These are phyloP conservation scores for Apomyelois bistriatella DNA, from an alignment of 2,888 invertebrate genomes.

Conservation along the genomic window DNA sequence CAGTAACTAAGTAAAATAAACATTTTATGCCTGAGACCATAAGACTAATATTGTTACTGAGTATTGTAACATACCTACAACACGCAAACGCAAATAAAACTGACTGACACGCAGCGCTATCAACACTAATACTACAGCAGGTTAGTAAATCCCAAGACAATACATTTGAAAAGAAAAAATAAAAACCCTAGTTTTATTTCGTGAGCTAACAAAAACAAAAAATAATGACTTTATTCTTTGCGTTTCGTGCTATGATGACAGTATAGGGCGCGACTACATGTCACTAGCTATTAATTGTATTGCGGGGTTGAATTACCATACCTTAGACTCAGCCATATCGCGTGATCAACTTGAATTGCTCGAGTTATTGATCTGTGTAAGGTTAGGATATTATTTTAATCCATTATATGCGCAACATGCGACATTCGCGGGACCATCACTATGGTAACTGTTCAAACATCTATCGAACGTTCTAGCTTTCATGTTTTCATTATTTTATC, in stretches of 20 bases:
- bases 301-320: constrained; percentile 52
- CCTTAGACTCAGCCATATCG: constrained; percentile 70
- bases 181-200: not conserved
- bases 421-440: constrained; percentile 43
- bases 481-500: not conserved
- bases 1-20: too few species aligned
- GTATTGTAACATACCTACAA: too few species aligned
- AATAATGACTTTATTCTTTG: not conserved
- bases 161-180: constrained; percentile 28
- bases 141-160: constrained; percentile 19
- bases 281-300: constrained; percentile 64
- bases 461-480: constrained; percentile 39
- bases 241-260: constrained; percentile 17
- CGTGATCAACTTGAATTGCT: constrained; percentile 66
- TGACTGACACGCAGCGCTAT: not conserved
- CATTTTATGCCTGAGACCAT: too few species aligned
- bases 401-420: constrained; percentile 65
- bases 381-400: constrained; percentile 69
- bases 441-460: constrained; percentile 47
- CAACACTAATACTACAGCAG: too few species aligned
- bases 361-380: constrained; percentile 65
- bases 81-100: not conserved
- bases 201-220: not conserved
- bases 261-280: constrained; percentile 47
- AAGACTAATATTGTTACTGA: too few species aligned